Conservation (phyloP, 2,113 vertebrate genomes). For the Antennarius striatus region DNA sequence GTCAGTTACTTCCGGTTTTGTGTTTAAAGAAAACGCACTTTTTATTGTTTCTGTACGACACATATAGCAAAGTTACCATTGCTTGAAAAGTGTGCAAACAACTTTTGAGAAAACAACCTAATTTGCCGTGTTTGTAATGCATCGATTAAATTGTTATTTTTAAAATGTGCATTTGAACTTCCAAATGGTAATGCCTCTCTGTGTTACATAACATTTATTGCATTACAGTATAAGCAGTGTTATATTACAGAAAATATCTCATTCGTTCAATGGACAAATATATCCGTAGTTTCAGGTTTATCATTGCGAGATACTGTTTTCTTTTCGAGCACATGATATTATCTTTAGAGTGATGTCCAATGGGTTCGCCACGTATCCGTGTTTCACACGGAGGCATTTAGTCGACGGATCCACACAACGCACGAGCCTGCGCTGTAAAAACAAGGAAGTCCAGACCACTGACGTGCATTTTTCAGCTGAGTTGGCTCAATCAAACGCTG, state of each 20-base stretch:
- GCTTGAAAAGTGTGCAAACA: neutral
- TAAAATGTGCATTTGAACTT: too few species aligned
- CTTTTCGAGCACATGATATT: too few species aligned
- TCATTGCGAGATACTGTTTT: too few species aligned
- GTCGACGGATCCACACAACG: constrained; percentile 31
- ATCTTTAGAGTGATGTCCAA: neutral
- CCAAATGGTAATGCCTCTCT: neutral
- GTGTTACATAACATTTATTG: neutral
- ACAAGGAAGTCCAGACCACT: constrained; percentile 59
- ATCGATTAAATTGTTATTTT: too few species aligned
- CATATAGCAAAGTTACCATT: neutral
- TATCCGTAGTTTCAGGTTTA: too few species aligned
- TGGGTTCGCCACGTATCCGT: neutral
- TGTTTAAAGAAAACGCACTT: neutral
- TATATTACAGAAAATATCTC: too few species aligned
- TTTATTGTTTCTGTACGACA: too few species aligned
- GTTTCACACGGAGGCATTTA: constrained; percentile 55
- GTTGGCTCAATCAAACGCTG: constrained; percentile 34
- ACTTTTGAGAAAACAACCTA: too few species aligned
- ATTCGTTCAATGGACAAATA: too few species aligned
- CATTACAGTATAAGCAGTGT: too few species aligned
- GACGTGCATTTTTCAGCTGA: constrained; percentile 54
- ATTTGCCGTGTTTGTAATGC: too few species aligned
- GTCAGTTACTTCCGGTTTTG: constrained; percentile 7
- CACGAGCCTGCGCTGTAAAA: constrained; percentile 40